phyloP scores from a whole-genome alignment of 2,888 invertebrate genomes.

The Pterobdella sp. region DNA sequence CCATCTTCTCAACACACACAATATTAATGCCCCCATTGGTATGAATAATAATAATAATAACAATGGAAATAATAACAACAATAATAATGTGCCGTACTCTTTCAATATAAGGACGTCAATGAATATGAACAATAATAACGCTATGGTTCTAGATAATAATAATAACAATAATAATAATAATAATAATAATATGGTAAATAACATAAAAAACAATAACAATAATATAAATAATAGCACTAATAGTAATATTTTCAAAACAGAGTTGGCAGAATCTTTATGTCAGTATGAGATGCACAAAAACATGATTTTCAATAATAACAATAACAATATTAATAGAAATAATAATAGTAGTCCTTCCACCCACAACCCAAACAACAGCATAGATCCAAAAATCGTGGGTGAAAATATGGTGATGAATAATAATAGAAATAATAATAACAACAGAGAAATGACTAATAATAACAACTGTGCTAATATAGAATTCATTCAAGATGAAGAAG shows the following conservation, averaged over 20 bases:
- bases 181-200: constrained; percentile 1
- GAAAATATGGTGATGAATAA: background rate
- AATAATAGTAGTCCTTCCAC: background rate
- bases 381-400: background rate
- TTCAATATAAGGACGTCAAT: background rate
- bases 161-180: background rate
- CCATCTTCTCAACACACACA: background rate
- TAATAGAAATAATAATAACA: constrained; percentile 13
- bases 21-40: background rate
- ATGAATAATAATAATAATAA: background rate
- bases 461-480: background rate
- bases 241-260: background rate
- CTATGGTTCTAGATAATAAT: background rate
- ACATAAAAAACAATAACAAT: background rate
- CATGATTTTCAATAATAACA: too few relatives aligned
- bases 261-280: background rate
- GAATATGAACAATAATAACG: constrained; percentile 5
- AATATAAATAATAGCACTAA: background rate
- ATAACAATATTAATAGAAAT: background rate
- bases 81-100: background rate
- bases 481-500: constrained; percentile 16
- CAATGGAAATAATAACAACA: background rate
- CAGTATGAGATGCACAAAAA: background rate
- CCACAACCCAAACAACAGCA: constrained; percentile 4
- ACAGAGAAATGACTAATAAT: background rate